These are phyloP conservation scores for Scalopus aquaticus DNA, from an alignment of 2,113 vertebrate species.

Conservation along the genomic window DNA sequence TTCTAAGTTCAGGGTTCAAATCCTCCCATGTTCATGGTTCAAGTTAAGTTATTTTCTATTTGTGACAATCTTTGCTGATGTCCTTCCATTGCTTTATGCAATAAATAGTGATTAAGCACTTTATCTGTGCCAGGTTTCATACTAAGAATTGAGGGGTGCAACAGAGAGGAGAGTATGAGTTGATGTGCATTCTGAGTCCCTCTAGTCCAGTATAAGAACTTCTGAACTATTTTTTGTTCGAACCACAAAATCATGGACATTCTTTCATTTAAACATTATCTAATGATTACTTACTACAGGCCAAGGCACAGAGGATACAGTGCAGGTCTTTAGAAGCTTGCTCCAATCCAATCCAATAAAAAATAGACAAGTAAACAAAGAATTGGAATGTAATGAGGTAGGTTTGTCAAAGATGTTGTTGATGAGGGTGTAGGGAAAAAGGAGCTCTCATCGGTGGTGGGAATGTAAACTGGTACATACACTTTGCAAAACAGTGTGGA, in stretches of 20 bases:
- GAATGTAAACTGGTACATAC: too few species aligned
- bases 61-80: neutral
- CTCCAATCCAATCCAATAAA: neutral
- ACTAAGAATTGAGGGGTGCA: neutral
- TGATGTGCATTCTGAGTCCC: neutral
- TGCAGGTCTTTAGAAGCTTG: neutral
- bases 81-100: neutral
- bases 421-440: too few species aligned
- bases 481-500: too few species aligned
- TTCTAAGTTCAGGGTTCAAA: neutral
- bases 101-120: neutral
- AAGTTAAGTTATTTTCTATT: neutral
- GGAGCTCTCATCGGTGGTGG: too few species aligned
- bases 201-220: neutral
- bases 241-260: neutral
- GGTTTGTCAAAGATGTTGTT: neutral
- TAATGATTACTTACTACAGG: neutral
- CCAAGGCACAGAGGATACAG: too few species aligned
- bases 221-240: neutral
- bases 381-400: neutral
- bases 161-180: neutral
- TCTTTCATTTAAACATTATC: constrained; percentile 7
- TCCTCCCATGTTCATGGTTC: neutral
- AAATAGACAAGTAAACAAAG: neutral
- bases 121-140: neutral